phyloP scores from a whole-genome alignment of 2,888 invertebrate species.

The Gastrophysa polygoni region DNA sequence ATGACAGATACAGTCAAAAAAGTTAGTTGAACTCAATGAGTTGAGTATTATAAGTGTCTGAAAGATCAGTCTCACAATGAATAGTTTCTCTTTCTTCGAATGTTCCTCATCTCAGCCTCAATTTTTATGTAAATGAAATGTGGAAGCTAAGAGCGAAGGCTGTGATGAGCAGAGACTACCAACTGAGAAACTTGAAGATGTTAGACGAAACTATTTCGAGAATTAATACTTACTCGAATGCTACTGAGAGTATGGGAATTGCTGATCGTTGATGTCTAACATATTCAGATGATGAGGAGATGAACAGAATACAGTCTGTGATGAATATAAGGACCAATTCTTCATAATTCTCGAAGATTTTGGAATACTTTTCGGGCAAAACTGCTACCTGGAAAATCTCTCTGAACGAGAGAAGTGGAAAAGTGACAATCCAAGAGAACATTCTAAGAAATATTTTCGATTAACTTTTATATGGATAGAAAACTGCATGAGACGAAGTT shows the following conservation, averaged over 20 bases:
- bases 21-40: too few relatives aligned
- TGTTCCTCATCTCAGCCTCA: too few relatives aligned
- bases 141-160: conserved; percentile 85
- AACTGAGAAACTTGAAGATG: conserved; percentile 78
- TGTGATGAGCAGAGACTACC: conserved; percentile 80
- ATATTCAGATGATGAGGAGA: conserved; percentile 58
- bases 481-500: conserved; percentile 68
- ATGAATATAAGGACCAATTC: conserved; percentile 72
- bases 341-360: conserved; percentile 75
- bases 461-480: conserved; percentile 53
- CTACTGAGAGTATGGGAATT: conserved; percentile 74
- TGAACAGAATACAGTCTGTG: conserved; percentile 66
- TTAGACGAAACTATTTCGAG: conserved; percentile 79
- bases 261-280: conserved; percentile 73
- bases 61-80: too few relatives aligned
- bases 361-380: conserved; percentile 70
- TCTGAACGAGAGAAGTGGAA: conserved; percentile 66
- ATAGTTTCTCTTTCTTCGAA: too few relatives aligned
- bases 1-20: too few relatives aligned
- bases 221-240: conserved; percentile 81
- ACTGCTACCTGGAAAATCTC: conserved; percentile 76
- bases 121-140: conserved; percentile 73
- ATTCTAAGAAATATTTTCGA: conserved; percentile 27
- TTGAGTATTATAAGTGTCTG: too few relatives aligned
- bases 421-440: conserved; percentile 60